Base-by-base conservation (phyloP, 1,140 invertebrate genomes). In the Callitettix versicolor region DNA sequence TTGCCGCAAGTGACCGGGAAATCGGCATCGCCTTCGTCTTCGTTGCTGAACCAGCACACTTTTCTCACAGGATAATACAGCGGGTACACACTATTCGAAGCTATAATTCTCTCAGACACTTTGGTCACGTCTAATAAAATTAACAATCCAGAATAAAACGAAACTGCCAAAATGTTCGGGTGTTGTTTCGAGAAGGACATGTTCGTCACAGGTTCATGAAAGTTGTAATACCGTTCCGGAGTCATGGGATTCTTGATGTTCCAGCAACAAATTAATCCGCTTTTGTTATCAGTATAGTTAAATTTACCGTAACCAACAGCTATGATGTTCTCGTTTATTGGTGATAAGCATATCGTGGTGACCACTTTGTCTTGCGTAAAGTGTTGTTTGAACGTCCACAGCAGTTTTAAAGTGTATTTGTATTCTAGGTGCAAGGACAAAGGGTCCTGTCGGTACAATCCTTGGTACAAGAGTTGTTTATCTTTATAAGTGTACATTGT, bases 211-310 rank as follows among this genome's bases (percentile, higher is more conserved):
- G 76, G 72, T 53, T 65, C 68, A 22, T 74, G 68, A 20, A 74
- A 72, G 18, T 68, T 62, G 61, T 68, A 76, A 24, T 70, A 63
- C 56, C 67, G 67, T 61, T 80, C 78, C 0, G 78, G 76, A 58
- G 71, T 71, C 6, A 71, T 71, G 0, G 76, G 76, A 58, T 78
- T 78, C 63, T 79, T 79, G 12, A 79, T 53, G 9, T 74, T 69
- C 68, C 70, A 79, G 53, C 75, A 69, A 55, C 76, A 70, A 20
- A 79, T 66, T 26, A 76, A 63, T 11, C 77, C 76, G 55, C 55
- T 40, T 18, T 48, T 36, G 3, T 49, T 21, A 1, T 57, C 47
- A 4, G 20, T 14, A 34, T 55, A 53, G 3, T 50, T 24, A 20
- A 46, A 58, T 42, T 62, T 58, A 9, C 58, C 59, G 22, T 65